phyloP scores from a whole-genome alignment of 53 echinoderm and acorn worm species.

The Stichopus horrens region DNA sequence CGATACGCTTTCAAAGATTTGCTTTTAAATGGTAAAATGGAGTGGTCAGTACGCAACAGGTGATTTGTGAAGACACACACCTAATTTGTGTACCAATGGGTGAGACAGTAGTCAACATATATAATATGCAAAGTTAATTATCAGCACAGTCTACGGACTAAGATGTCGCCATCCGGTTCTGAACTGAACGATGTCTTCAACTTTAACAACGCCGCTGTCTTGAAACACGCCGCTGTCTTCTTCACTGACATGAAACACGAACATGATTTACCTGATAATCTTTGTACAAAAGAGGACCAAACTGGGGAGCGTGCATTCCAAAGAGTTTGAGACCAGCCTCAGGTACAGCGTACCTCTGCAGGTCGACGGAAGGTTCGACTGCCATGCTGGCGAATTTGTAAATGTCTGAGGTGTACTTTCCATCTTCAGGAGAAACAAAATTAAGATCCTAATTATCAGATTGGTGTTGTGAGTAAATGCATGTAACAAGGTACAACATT shows the following conservation, averaged over 20 bases:
- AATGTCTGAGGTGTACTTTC: constrained; percentile 72
- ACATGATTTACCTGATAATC: constrained; percentile 69
- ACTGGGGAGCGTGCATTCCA: constrained; percentile 84
- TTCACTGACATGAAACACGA: not conserved
- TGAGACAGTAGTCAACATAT: too few relatives aligned
- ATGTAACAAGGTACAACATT: too few relatives aligned
- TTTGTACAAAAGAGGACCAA: constrained; percentile 66
- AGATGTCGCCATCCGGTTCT: too few relatives aligned
- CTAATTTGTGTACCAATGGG: too few relatives aligned
- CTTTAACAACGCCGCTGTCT: not conserved
- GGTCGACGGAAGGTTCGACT: constrained; percentile 56
- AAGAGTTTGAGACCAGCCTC: constrained; percentile 74
- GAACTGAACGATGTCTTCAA: not conserved
- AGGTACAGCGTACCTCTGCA: constrained; percentile 64
- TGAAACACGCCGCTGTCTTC: too few relatives aligned
- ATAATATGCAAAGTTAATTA: too few relatives aligned
- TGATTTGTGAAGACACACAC: too few relatives aligned
- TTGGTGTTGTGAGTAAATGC: not conserved
- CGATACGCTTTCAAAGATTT: too few relatives aligned
- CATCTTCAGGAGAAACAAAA: constrained; percentile 45
- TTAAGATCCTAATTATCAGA: not conserved
- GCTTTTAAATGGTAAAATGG: too few relatives aligned
- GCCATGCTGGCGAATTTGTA: constrained; percentile 76
- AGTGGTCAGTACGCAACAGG: too few relatives aligned
- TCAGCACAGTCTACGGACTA: too few relatives aligned